Base-by-base conservation (phyloP, 2,888 invertebrate species). In the Leucophora obtusa region DNA sequence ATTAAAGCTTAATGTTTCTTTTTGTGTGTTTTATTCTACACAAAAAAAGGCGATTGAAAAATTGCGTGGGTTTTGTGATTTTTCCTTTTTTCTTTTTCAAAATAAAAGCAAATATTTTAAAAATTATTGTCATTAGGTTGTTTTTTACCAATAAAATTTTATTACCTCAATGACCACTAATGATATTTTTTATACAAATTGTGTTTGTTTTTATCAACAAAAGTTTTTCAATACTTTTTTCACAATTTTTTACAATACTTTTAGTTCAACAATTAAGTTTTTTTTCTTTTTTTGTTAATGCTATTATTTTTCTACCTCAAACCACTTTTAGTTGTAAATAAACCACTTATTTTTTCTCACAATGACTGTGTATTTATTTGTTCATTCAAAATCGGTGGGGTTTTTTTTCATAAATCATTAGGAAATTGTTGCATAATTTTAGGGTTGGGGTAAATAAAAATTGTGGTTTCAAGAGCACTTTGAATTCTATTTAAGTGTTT, bases 131-230 rank as follows among this genome's bases (percentile, higher is more conserved):
- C 33, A 33, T 33, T 28, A 33, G 35, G 33, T 24, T 11, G 15
- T 58, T 15, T 18, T n/a, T 17, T n/a, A 11, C 10, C 38, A 38
- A 60, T 24, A 60, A 60, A 18, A 60, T 43, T 21, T n/a, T 43
- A 47, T 24, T 47, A 33, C 56, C 28, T 38, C 60, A 66, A 35
- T 43, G 43, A 15, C 68, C 38, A 63, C 50, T 14, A 73, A 73
- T 68, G 62, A 51, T 56, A 58, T 59, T 56, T 14, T 56, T 54
- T 54, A n/a, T 11, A 1, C 53, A 4, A 2, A 7, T 9, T 18
- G 17, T 21, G 9, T 53, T 53, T 18, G 0, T 21, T 18, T 0
- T 10, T 10, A 9, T 53, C 11, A 28, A 28, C 28, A 7, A 28
- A 28, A 28, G 28, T 28, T 28, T 28, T 28, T 28, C 28, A 28